Percentiles rank a stretch among this genome's conserved stretches.
Conservation (phyloP, 2,113 vertebrate genomes). For the Corynorhinus townsendii region DNA sequence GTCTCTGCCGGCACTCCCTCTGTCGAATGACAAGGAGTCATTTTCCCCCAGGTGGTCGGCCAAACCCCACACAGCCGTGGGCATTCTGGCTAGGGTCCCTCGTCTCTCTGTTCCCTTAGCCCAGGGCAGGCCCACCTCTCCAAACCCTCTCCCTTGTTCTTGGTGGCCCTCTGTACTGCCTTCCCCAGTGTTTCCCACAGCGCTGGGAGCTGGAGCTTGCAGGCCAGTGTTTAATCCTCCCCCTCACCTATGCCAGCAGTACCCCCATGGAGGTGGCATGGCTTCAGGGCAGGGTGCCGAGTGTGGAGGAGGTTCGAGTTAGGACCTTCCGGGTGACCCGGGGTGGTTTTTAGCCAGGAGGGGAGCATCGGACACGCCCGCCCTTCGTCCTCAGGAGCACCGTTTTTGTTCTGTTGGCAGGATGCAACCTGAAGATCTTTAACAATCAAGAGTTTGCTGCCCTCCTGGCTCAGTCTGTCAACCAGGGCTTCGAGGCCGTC, state of each 20-base stretch:
- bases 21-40: accelerated
- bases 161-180: accelerated
- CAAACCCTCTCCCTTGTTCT: no score
- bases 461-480: slow-evolving; percentile 96
- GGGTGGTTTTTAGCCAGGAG: background rate
- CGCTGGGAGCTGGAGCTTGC: accelerated
- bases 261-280: background rate
- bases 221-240: background rate
- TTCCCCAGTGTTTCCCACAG: accelerated
- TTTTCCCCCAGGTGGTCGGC: background rate
- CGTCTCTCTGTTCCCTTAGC: background rate
- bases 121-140: background rate
- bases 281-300: background rate
- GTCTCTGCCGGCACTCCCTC: background rate
- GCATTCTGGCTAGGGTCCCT: background rate
- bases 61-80: accelerated
- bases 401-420: slow-evolving; percentile 71
- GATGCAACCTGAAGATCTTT: slow-evolving; percentile 99
- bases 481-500: slow-evolving; percentile 98
- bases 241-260: background rate
- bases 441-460: slow-evolving; percentile 99
- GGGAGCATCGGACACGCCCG: accelerated
- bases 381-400: accelerated
- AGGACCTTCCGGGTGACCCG: accelerated
- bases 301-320: accelerated